Evolutionary conservation across 2,888 invertebrate species (phyloP), one percentile per base, ranked within the genome.

Genomic region (Argyra leucocephala): DNA sequence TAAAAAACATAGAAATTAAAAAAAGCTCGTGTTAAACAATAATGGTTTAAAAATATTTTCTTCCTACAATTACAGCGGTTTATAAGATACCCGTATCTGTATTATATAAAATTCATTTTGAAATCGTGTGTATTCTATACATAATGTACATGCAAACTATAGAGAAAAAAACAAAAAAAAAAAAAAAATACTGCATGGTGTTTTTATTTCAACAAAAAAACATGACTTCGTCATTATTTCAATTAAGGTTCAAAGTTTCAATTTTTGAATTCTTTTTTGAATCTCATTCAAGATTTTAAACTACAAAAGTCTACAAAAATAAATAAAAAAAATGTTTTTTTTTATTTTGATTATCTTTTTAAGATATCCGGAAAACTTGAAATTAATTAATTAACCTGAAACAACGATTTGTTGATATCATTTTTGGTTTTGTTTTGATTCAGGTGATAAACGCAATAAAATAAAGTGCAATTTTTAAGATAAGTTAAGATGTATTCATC

Each of bases 71-170:
- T 31, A 31, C 31, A 31, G 5, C 31, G 10, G 23, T 36, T 48
- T 36, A 15, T 26, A 15, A 23, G 18, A 48, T 37, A 63, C 63
- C 23, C 36, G 57, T 63, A 63, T 48, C 36, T 63, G 26, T 37
- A 57, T 24, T 59, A 64, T 21, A 48, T 64, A 61, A 64, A 66
- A 64, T 68, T 61, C 63, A 64, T 66, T n/a, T n/a, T n/a, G n/a
- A n/a, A n/a, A n/a, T n/a, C n/a, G n/a, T n/a, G n/a, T n/a, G n/a
- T n/a, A n/a, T n/a, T n/a, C n/a, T n/a, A n/a, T n/a, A n/a, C n/a
- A n/a, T n/a, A n/a, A n/a, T n/a, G n/a, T n/a, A n/a, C n/a, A n/a
- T n/a, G n/a, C n/a, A n/a, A n/a, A n/a, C n/a, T n/a, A n/a, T n/a
- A n/a, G n/a, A n/a, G n/a, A n/a, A n/a, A n/a, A n/a, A n/a, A n/a